Base-by-base conservation (phyloP, 1,140 invertebrate genomes). In the Chelonus insularis region DNA sequence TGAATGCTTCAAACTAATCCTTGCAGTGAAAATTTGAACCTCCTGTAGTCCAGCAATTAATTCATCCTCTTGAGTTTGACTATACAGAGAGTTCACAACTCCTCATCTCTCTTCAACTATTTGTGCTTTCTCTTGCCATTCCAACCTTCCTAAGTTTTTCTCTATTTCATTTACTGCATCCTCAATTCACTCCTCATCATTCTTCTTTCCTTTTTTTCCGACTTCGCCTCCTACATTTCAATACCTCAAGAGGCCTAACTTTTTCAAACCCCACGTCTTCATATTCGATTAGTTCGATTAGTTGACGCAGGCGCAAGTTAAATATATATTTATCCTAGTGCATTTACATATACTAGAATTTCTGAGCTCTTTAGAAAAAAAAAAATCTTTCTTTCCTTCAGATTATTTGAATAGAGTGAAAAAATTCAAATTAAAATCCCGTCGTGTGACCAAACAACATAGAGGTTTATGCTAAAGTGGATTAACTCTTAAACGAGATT, bases 381-480 rank as follows among this genome's bases (percentile, higher is more conserved):
- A 34, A 34, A 34, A 6, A 7, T 34, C 1, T 34, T 1, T 34
- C 32, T 48, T 47, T 47, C 20, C 20, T 11, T 32, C 5, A n/a
- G n/a, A n/a, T n/a, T n/a, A 16, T 4, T 6, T 23, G 50, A 45
- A 29, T 25, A 56, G 14, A 48, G 34, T 23, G 18, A 32, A 62
- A 57, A 56, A 63, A 63, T 63, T 63, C 48, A 58, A 63, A 63
- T 63, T 63, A 63, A 63, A 63, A 62, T 51, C 23, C 52, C 9
- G 39, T 47, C 32, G 23, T 39, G 51, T 36, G 21, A 55, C 54
- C 23, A n/a, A 57, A 14, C 39, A 62, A 62, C 32, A 57, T 62
- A 6, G 34, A 62, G 45, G 6, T 14, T 37, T 47, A 41, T 41
- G 54, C 12, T 9, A 39, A 56, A 62, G 43, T 50, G 47, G 41